Evolutionary conservation across 2,113 vertebrate species (phyloP).

Genomic region (Galemys pyrenaicus): DNA sequence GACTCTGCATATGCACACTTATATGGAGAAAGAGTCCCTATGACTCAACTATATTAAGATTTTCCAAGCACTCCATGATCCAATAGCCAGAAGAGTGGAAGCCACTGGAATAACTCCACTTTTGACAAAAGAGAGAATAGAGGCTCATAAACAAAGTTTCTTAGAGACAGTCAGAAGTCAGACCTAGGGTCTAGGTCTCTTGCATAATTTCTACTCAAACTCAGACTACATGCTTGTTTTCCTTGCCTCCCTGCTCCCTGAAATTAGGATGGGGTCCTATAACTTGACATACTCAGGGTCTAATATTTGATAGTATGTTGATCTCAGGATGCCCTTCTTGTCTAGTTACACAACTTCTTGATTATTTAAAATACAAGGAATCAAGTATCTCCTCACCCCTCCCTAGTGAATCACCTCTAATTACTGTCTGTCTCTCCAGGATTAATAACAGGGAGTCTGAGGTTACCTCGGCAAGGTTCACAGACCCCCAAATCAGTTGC

Average conservation of each 20-base stretch:
- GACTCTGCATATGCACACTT: not conserved
- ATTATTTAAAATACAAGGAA: not conserved
- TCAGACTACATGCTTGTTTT: not conserved
- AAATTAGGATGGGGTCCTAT: not conserved
- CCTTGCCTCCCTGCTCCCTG: no score
- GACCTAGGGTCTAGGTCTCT: not conserved
- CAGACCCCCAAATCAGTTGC: not conserved
- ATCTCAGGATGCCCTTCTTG: not conserved
- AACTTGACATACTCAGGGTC: not conserved
- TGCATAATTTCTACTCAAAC: not conserved
- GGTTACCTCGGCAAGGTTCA: not conserved
- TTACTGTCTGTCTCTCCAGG: not conserved
- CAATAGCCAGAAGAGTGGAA: not conserved
- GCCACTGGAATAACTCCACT: not conserved
- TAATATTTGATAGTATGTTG: not conserved
- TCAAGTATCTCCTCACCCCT: not conserved
- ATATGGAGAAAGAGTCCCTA: rapidly evolving
- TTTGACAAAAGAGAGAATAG: not conserved
- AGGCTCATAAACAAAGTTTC: not conserved
- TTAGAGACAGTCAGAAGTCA: not conserved
- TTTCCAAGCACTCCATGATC: not conserved
- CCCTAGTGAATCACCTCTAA: not conserved
- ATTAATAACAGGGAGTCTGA: not conserved
- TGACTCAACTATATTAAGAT: not conserved
- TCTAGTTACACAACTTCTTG: not conserved